A percentile compares a stretch with the other conserved stretches of the same genome.
Conservation (phyloP, 2,797 vertebrate genomes). For the Pangasius krempfi region DNA sequence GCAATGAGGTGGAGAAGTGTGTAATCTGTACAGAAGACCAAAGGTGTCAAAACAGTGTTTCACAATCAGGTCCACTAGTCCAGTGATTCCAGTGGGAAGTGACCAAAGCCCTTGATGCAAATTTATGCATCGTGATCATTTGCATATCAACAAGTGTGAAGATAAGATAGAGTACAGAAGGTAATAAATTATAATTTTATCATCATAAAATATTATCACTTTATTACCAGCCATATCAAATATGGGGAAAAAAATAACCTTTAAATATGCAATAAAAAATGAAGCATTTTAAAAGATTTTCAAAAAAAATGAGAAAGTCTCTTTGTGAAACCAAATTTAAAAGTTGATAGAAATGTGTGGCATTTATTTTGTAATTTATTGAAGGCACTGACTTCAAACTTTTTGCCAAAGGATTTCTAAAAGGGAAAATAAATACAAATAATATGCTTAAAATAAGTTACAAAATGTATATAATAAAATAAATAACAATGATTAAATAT, state of each 20-base stretch:
- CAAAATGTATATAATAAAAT: neutral
- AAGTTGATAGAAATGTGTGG: neutral
- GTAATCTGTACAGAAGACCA: neutral
- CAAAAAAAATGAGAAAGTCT: neutral
- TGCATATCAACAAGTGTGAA: neutral
- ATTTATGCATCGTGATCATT: neutral
- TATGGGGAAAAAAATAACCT: neutral
- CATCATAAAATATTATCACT: neutral
- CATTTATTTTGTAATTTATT: neutral
- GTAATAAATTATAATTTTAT: neutral
- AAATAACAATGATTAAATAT: neutral
- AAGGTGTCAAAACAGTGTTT: conserved; percentile 4
- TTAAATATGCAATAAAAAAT: neutral
- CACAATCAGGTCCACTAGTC: conserved; percentile 9
- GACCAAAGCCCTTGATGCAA: neutral
- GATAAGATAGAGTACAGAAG: neutral
- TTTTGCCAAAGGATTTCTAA: neutral
- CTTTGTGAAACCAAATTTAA: neutral
- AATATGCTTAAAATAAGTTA: neutral
- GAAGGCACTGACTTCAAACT: neutral
- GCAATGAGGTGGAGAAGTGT: neutral
- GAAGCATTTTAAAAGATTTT: neutral
- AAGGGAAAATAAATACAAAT: neutral
- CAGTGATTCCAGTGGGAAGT: neutral
- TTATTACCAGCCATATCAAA: neutral